Percentiles rank a stretch among this genome's conserved stretches.
Evolutionary conservation across 2,888 invertebrate species (phyloP).

Genomic region (Bombylius discolor): DNA sequence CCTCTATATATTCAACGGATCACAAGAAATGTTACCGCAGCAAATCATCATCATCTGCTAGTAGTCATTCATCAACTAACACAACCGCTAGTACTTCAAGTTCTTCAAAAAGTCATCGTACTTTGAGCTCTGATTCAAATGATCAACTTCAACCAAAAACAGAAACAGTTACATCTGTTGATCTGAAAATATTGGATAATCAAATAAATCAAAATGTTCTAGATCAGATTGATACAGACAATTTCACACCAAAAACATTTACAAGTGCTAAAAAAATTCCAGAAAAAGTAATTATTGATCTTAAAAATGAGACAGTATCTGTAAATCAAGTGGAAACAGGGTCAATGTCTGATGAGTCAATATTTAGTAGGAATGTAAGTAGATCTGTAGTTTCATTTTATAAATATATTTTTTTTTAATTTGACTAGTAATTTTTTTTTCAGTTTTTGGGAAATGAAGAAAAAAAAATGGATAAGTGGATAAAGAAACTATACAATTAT

Average conservation of each 20-base stretch:
- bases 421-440: constrained; percentile 8
- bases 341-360: constrained; percentile 42
- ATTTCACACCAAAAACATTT: constrained; percentile 49
- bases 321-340: constrained; percentile 43
- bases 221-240: constrained; percentile 58
- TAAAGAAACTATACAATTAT: constrained; percentile 51
- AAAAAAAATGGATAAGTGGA: constrained; percentile 59
- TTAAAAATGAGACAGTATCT: constrained; percentile 56
- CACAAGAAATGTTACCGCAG: not conserved
- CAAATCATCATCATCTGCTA: not conserved
- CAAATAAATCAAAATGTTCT: constrained; percentile 37
- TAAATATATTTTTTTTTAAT: not conserved
- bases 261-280: constrained; percentile 49
- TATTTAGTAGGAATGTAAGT: constrained; percentile 55
- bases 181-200: constrained; percentile 18
- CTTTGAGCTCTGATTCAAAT: not conserved
- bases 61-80: not conserved
- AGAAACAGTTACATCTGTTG: not conserved
- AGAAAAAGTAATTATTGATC: constrained; percentile 52
- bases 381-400: not conserved
- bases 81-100: not conserved
- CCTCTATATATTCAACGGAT: not conserved
- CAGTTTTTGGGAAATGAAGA: constrained; percentile 59
- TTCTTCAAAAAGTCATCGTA: not conserved
- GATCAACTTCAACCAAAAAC: not conserved